phyloP scores from a whole-genome alignment of 2,113 vertebrate species.

The Riparia riparia region DNA sequence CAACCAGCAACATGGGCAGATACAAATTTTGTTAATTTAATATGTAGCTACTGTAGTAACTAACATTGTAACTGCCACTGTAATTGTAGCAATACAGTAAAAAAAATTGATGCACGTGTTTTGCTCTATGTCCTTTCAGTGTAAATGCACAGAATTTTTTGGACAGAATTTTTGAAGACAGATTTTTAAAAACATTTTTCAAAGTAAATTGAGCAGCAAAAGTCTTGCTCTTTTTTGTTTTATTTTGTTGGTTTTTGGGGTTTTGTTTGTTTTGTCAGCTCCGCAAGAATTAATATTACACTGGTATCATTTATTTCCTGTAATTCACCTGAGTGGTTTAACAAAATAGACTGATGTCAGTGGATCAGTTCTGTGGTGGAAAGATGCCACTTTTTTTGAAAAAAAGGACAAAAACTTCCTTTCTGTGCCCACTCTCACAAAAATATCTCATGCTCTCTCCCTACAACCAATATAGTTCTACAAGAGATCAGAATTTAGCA shows the following conservation, averaged over 20 bases:
- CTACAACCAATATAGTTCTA: background rate
- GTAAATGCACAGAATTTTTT: background rate
- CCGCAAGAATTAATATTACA: background rate
- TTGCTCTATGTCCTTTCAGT: background rate
- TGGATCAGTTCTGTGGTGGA: background rate
- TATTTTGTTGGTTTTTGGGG: background rate
- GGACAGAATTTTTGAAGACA: background rate
- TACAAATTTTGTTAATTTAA: background rate
- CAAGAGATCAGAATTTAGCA: background rate
- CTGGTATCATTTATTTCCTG: background rate
- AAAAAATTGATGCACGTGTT: background rate
- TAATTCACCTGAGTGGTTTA: background rate
- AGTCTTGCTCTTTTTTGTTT: background rate
- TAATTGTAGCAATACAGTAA: background rate
- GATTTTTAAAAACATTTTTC: background rate
- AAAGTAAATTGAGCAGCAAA: background rate
- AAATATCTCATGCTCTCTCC: background rate
- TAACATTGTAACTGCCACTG: background rate
- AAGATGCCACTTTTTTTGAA: background rate
- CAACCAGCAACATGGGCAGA: background rate
- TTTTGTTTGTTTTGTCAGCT: background rate
- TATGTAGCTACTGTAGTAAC: background rate
- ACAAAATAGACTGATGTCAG: background rate
- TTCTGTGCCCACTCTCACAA: background rate
- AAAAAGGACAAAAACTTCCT: background rate